Base-by-base conservation (phyloP, 2,888 invertebrate species). In the Pristionchus arcanus region DNA sequence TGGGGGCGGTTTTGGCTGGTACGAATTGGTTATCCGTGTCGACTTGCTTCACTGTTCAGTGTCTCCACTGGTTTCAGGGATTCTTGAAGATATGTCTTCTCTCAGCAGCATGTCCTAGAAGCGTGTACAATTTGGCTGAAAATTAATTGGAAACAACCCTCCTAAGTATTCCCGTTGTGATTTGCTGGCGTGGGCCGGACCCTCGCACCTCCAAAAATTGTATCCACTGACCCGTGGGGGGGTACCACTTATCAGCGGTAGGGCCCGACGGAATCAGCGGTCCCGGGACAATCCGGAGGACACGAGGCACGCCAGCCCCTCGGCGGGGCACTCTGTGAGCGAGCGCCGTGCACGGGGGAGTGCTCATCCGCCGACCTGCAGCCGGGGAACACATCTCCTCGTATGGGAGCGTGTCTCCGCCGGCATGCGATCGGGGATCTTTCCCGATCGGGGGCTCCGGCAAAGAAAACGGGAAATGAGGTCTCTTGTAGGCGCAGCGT, bases 261-360 rank as follows among this genome's bases (percentile, higher is more conserved):
- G 63, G 63, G 63, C 63, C 63, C 63, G n/a, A 63, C 63, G n/a
- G 63, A n/a, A 63, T n/a, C 63, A n/a, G 63, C n/a, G 25, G 63
- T n/a, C 9, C 63, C 63, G n/a, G 63, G 9, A 63, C 63, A 25
- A 55, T 55, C 21, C 19, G 63, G n/a, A 63, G 63, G 25, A 11
- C 63, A n/a, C n/a, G 9, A 9, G 11, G 25, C 63, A 63, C 63
- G n/a, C 63, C 63, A 63, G 25, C 59, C 59, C 59, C 59, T 63
- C 59, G 3, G 4, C 42, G 4, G 42, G 42, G 42, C 42, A 42
- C 42, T 42, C 42, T 3, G 3, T 5, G 3, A 9, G 42, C 42
- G 42, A 42, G 42, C 42, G 42, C 42, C n/a, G n/a, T 42, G 42
- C 42, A 42, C 42, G 42, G 42, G n/a, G 42, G 42, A 49, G 42